These are phyloP conservation scores for Chroicocephalus ridibundus DNA, from an alignment of 2,113 vertebrate genomes.

Conservation along the genomic window DNA sequence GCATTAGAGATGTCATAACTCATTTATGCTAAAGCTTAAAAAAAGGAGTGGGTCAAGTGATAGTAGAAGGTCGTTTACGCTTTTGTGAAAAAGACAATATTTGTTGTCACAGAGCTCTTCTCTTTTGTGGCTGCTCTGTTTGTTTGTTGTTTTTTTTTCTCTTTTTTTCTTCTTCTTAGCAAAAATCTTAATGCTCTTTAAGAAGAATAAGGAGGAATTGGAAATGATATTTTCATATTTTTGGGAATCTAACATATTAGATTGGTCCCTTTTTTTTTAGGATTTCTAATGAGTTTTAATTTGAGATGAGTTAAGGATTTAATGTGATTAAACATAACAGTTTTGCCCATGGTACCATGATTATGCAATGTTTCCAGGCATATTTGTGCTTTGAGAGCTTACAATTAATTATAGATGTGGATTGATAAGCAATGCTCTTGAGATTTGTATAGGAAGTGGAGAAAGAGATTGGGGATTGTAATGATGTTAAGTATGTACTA, in stretches of 20 bases:
- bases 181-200: not conserved
- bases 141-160: not conserved
- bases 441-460: not conserved
- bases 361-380: not conserved
- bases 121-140: not conserved
- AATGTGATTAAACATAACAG: not conserved
- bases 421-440: not conserved
- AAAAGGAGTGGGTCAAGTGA: not conserved
- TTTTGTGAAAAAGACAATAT: not conserved
- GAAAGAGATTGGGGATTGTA: not conserved
- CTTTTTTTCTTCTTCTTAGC: not conserved
- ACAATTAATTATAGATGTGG: not conserved
- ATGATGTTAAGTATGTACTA: not conserved
- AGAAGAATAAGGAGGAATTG: not conserved
- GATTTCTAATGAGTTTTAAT: not conserved
- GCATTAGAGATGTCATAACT: not conserved
- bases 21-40: not conserved
- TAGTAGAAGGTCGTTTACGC: not conserved
- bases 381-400: not conserved
- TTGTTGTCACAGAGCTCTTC: not conserved
- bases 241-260: not conserved
- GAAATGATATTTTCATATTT: not conserved
- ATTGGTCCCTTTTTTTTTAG: fast-evolving
- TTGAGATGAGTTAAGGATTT: not conserved
- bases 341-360: not conserved